Percentiles rank a stretch among this genome's conserved stretches.
Evolutionary conservation across 1,140 invertebrate genomes (phyloP).

Genomic region (Leptopilina boulardi): DNA sequence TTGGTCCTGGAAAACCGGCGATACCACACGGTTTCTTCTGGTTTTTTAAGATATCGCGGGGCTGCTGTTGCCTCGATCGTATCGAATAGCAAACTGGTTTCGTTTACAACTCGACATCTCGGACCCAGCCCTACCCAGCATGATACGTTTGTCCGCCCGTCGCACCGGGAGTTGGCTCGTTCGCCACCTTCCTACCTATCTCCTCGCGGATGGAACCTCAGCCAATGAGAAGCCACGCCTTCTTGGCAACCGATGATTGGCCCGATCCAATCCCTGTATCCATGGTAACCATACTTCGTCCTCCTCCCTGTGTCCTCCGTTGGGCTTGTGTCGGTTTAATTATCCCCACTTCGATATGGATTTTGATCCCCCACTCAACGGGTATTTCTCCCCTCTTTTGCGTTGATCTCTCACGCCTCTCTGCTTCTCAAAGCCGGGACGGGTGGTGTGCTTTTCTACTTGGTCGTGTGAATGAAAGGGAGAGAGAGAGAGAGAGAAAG

Average conservation of each 20-base stretch:
- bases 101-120: slow-evolving; percentile 75
- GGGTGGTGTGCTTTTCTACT: slow-evolving; percentile 28
- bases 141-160: slow-evolving; percentile 74
- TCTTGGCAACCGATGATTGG: slow-evolving; percentile 64
- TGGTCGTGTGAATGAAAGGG: slow-evolving; percentile 31
- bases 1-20: background rate
- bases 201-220: slow-evolving; percentile 30
- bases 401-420: slow-evolving; percentile 48
- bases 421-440: slow-evolving; percentile 37
- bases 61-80: slow-evolving; percentile 74
- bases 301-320: slow-evolving; percentile 53
- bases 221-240: slow-evolving; percentile 72
- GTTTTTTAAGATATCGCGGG: slow-evolving; percentile 48
- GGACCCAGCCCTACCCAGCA: slow-evolving; percentile 74
- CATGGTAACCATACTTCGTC: slow-evolving; percentile 70
- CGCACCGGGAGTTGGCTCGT: slow-evolving; percentile 54
- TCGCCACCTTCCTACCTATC: slow-evolving; percentile 50
- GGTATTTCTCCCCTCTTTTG: slow-evolving; percentile 39
- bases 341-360: slow-evolving; percentile 64
- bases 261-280: slow-evolving; percentile 70
- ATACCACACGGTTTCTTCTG: slow-evolving; percentile 39
- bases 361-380: slow-evolving; percentile 36
- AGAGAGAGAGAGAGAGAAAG: slow-evolving; percentile 28
- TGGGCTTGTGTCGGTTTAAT: slow-evolving; percentile 69
- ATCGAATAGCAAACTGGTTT: slow-evolving; percentile 77